Percentiles rank a stretch among this genome's conserved stretches.
Evolutionary conservation across 2,888 invertebrate genomes (phyloP).

Genomic region (Prosopocoilus inquinatus): DNA sequence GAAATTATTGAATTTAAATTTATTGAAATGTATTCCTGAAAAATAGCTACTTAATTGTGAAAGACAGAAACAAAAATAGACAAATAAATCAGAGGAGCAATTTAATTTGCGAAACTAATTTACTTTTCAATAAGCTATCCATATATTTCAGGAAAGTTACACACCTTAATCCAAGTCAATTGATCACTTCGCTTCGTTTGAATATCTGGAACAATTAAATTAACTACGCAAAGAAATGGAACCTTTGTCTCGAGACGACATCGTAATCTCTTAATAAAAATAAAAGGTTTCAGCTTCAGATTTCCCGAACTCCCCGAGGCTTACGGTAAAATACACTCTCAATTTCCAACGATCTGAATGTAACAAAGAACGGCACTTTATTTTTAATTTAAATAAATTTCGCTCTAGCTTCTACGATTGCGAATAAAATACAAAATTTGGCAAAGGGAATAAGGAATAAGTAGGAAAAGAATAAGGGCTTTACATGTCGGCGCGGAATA

Average conservation of each 20-base stretch:
- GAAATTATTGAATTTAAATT: no score
- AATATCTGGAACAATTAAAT: slow-evolving; percentile 29
- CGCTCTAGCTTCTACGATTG: neutral
- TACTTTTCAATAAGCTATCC: no score
- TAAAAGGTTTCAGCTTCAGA: slow-evolving; percentile 25
- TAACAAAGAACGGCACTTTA: slow-evolving; percentile 26
- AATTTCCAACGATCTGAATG: slow-evolving; percentile 24
- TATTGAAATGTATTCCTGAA: no score
- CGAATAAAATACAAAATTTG: neutral
- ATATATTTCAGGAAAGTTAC: neutral
- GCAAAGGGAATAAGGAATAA: slow-evolving; percentile 4
- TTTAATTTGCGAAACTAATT: no score
- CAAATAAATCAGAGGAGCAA: no score
- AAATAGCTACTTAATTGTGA: no score
- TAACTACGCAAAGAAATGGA: slow-evolving; percentile 32
- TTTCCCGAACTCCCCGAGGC: slow-evolving; percentile 9
- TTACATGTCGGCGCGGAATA: neutral
- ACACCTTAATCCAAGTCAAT: neutral
- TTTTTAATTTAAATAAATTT: slow-evolving; percentile 28
- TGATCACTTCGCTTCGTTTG: slow-evolving; percentile 10
- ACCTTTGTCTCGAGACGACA: slow-evolving; percentile 30
- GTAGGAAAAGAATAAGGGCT: neutral
- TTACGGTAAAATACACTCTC: slow-evolving; percentile 26
- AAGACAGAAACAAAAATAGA: no score
- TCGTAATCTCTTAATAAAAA: slow-evolving; percentile 35